Evolutionary conservation across 2,888 invertebrate species (phyloP), one percentile per base, ranked within the genome.

Genomic region (Agriopis leucophaearia): DNA sequence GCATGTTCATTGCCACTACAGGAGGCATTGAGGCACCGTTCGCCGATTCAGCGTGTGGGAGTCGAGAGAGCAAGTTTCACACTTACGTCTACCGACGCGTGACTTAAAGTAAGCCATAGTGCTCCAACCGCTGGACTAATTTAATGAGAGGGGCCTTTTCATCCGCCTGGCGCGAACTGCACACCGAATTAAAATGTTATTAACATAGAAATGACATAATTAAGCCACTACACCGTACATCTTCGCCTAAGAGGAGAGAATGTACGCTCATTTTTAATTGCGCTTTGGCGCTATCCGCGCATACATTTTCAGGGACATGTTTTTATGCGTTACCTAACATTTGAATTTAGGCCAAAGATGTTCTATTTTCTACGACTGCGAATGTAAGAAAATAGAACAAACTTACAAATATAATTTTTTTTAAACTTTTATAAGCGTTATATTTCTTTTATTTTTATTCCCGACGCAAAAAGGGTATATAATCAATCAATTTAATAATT

Each of bases 61-160:
- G 82, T 86, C 76, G 84, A 90, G 89, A 87, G 90, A 86, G 90
- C 87, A 81, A 88, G 85, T 90, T 92, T 91, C 90, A 86, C 91
- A 92, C 91, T 91, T 88, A 86, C 85, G 85, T 84, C 83, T 87
- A 88, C 86, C 87, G 86, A 87, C 84, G 89, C 89, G 88, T 89
- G 84, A 87, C 81, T 83, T 82, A 84, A 86, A 80, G 81, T 82
- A 85, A 86, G 79, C 79, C 80, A 90, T 88, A 90, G 90, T 91
- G 89, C 86, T 88, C 87, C 92, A 92, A 87, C 92, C 90, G 87
- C 88, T 87, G 90, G 83, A 89, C 87, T 91, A 92, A 92, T 92
- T 92, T 92, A 92, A 92, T 91, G 92, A 92, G 83, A 90, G 87
- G 85, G 79, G 83, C 83, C 87, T 86, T 89, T 90, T 85, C 85